These are phyloP conservation scores for Standfussiana lucernea DNA, from an alignment of 2,888 invertebrate genomes.

Conservation along the genomic window DNA sequence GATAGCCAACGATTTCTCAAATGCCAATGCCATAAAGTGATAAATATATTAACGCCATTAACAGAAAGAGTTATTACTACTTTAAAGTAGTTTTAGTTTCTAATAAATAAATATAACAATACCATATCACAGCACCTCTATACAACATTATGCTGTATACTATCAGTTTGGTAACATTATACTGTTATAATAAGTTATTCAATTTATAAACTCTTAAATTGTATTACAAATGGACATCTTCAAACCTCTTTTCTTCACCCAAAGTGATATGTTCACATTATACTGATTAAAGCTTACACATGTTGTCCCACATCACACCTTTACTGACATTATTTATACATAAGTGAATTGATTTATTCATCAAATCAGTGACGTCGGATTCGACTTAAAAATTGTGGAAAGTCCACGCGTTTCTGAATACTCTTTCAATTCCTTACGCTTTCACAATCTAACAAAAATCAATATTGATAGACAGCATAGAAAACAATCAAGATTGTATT, in stretches of 20 bases:
- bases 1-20: conserved; percentile 66
- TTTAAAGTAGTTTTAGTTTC: conserved; percentile 72
- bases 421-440: conserved; percentile 59
- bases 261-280: conserved; percentile 83
- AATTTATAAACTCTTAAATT: conserved; percentile 70
- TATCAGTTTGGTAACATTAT: conserved; percentile 77
- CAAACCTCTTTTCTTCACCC: conserved; percentile 68
- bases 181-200: conserved; percentile 68
- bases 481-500: conserved; percentile 68
- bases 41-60: conserved; percentile 62
- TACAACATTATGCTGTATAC: conserved; percentile 79
- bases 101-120: conserved; percentile 80
- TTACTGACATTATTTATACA: conserved; percentile 49
- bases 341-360: conserved; percentile 57
- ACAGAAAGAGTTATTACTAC: conserved; percentile 72
- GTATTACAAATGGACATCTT: conserved; percentile 78
- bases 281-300: conserved; percentile 83
- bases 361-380: conserved; percentile 41
- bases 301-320: conserved; percentile 70
- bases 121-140: conserved; percentile 85
- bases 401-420: conserved; percentile 16
- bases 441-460: conserved; percentile 62
- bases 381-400: conserved; percentile 49
- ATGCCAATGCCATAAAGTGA: conserved; percentile 45
- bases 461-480: conserved; percentile 68